phyloP scores from a whole-genome alignment of 2,797 vertebrate species.

The Hypotaenidia okinawae region DNA sequence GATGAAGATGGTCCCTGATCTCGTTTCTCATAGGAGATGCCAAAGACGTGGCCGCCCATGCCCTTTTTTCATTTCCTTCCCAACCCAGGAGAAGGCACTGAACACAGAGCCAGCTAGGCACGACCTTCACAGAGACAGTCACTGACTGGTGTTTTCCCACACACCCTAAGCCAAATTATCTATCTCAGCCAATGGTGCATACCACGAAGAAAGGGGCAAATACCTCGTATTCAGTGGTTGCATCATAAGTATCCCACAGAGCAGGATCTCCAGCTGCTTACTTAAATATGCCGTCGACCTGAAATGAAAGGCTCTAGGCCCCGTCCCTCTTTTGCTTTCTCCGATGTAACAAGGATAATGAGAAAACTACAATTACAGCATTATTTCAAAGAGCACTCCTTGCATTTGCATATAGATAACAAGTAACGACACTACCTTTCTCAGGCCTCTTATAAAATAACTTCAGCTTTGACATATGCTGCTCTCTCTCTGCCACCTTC shows the following conservation, averaged over 20 bases:
- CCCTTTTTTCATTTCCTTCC: background rate
- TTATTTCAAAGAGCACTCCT: background rate
- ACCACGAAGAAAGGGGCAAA: background rate
- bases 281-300: background rate
- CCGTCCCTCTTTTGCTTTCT: background rate
- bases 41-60: background rate
- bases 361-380: conserved; percentile 3
- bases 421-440: background rate
- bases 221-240: background rate
- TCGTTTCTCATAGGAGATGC: background rate
- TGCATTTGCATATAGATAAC: conserved; percentile 3
- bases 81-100: background rate
- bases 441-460: background rate
- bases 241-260: background rate
- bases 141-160: background rate
- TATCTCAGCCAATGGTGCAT: background rate
- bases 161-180: background rate
- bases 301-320: background rate
- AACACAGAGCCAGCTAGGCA: background rate
- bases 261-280: background rate
- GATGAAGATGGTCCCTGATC: background rate
- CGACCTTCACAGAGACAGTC: background rate
- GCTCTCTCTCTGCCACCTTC: background rate
- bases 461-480: background rate
- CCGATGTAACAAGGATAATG: background rate